A percentile compares a stretch with the other conserved stretches of the same genome.
Conservation (phyloP, 2,113 vertebrate species). For the Menura novaehollandiae region DNA sequence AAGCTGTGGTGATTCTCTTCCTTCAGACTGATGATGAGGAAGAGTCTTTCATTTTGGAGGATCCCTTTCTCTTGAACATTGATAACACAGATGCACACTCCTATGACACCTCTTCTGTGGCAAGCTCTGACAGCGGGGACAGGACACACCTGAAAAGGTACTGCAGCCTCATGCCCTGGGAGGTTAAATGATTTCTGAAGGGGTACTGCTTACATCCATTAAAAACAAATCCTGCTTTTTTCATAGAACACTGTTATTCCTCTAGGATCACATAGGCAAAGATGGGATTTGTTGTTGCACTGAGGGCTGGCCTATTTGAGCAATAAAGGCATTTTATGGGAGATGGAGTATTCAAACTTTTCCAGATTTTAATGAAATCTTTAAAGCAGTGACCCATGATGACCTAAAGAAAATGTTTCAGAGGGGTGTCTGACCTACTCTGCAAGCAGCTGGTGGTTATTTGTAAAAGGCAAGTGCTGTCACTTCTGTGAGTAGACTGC, state of each 20-base stretch:
- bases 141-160: conserved; percentile 88
- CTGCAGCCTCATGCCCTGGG: background rate
- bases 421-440: background rate
- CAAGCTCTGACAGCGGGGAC: conserved; percentile 97
- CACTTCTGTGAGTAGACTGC: background rate
- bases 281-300: background rate
- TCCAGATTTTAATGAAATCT: background rate
- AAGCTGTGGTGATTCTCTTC: background rate
- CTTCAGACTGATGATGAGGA: conserved; percentile 93
- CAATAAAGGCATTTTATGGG: background rate
- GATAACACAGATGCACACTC: conserved; percentile 92
- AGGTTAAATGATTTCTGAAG: background rate
- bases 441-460: background rate
- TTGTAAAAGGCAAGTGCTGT: background rate
- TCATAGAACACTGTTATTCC: background rate
- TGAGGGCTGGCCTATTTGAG: background rate
- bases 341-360: background rate
- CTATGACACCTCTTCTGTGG: conserved; percentile 94
- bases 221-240: background rate
- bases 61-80: conserved; percentile 87
- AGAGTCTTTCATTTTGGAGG: conserved; percentile 90
- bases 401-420: background rate
- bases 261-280: background rate
- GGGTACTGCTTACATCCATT: background rate
- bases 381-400: background rate